Conservation (phyloP, 2,888 invertebrate genomes). For the Pardosa pseudoannulata region DNA sequence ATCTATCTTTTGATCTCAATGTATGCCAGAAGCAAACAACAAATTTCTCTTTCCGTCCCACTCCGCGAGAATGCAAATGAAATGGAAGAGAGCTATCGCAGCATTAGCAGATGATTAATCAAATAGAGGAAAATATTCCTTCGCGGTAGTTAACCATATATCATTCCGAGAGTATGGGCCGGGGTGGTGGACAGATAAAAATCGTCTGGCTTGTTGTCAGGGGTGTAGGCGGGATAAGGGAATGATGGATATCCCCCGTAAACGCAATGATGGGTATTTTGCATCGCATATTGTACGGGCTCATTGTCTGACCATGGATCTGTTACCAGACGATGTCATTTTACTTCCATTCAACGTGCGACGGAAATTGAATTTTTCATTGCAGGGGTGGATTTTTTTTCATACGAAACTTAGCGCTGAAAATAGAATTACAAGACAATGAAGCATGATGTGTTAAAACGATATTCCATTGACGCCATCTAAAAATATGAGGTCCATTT, state of each 20-base stretch:
- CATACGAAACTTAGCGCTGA: too few relatives aligned
- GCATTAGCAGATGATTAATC: conserved; percentile 17
- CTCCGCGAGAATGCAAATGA: neutral
- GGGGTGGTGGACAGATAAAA: conserved; percentile 19
- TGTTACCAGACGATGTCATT: too few relatives aligned
- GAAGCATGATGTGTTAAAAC: too few relatives aligned
- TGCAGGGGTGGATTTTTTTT: too few relatives aligned
- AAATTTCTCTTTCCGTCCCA: neutral
- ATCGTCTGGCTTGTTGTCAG: conserved; percentile 9
- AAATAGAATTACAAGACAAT: too few relatives aligned
- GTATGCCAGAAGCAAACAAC: conserved; percentile 7
- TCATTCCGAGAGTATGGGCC: neutral
- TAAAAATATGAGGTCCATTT: too few relatives aligned
- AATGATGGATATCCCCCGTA: neutral
- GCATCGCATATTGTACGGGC: neutral
- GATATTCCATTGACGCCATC: too few relatives aligned
- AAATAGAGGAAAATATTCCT: conserved; percentile 11
- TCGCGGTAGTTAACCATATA: neutral
- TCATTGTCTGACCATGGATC: too few relatives aligned
- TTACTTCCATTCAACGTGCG: too few relatives aligned
- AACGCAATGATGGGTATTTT: neutral
- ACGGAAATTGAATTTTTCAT: too few relatives aligned
- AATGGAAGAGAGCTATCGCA: neutral
- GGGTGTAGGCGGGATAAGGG: neutral
- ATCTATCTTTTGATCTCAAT: conserved; percentile 5